A percentile compares a stretch with the other conserved stretches of the same genome.
Conservation (phyloP, 35 echinoderm and acorn worm species). For the Stichopus chloronotus region DNA sequence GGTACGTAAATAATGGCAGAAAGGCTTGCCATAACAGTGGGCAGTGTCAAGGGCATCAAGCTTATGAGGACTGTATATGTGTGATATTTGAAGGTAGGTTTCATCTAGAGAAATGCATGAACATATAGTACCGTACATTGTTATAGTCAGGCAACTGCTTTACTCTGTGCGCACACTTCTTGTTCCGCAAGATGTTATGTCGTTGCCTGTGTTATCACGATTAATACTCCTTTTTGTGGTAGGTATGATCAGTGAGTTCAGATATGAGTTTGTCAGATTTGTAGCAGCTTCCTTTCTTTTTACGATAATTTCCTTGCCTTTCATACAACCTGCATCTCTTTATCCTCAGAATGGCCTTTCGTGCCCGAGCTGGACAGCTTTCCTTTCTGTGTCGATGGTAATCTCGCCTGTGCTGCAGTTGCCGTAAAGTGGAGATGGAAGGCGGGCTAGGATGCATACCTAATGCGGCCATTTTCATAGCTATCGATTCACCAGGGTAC, state of each 20-base stretch:
- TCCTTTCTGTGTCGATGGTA: not conserved
- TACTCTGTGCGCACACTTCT: not conserved
- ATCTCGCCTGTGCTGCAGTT: not conserved
- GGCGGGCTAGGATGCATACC: not conserved
- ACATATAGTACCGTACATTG: not conserved
- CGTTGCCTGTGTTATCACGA: not conserved
- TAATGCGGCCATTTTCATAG: not conserved
- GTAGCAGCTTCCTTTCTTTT: not conserved
- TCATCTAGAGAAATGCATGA: not conserved
- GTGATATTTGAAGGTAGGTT: not conserved
- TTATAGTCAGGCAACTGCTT: not conserved
- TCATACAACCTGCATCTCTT: not conserved
- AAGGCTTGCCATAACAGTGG: not conserved
- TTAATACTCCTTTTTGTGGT: not conserved
- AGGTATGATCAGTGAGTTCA: not conserved
- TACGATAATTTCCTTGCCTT: not conserved
- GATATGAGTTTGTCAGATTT: not conserved
- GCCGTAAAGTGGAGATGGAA: not conserved
- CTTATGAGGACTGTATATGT: not conserved
- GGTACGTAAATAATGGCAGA: not conserved
- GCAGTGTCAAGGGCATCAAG: not conserved
- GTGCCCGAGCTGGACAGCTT: not conserved
- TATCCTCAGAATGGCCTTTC: not conserved
- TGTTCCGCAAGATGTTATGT: not conserved
- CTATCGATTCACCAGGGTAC: slow-evolving; percentile 37